phyloP scores from a whole-genome alignment of 2,888 invertebrate species.

The Volucella inanis region DNA sequence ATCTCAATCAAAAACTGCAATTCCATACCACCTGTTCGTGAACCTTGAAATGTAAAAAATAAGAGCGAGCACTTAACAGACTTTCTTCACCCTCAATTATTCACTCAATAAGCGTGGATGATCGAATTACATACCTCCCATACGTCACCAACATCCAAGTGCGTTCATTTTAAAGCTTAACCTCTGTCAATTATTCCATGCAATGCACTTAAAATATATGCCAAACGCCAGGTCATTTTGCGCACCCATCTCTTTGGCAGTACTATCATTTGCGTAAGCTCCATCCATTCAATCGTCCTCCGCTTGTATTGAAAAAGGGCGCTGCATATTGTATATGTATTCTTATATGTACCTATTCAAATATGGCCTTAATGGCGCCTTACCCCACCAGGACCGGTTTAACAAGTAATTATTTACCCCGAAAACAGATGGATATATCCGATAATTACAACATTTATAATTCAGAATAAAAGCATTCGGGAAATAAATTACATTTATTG shows the following conservation, averaged over 20 bases:
- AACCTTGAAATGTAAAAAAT: too few species aligned
- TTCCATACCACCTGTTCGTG: too few species aligned
- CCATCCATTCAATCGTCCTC: neutral
- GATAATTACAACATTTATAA: constrained; percentile 73
- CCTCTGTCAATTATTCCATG: constrained; percentile 34
- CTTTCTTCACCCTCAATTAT: constrained; percentile 53
- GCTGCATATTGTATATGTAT: neutral
- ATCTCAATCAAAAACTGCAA: too few species aligned
- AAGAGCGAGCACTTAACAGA: neutral
- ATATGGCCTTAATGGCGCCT: constrained; percentile 17
- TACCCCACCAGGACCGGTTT: constrained; percentile 18
- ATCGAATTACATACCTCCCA: constrained; percentile 41
- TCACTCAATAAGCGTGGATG: constrained; percentile 48
- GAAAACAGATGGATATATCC: constrained; percentile 73
- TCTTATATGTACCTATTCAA: constrained; percentile 12
- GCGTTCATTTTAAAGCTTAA: constrained; percentile 5
- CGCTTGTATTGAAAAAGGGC: neutral
- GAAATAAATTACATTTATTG: constrained; percentile 73
- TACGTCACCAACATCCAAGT: constrained; percentile 29
- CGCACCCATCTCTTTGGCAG: constrained; percentile 9
- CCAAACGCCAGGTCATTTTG: constrained; percentile 38
- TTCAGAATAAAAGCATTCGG: constrained; percentile 63
- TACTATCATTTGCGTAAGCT: too few species aligned
- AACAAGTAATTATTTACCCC: constrained; percentile 71
- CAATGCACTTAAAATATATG: constrained; percentile 43